phyloP scores from a whole-genome alignment of 2,113 vertebrate genomes.

The Spizaetus ornatus region DNA sequence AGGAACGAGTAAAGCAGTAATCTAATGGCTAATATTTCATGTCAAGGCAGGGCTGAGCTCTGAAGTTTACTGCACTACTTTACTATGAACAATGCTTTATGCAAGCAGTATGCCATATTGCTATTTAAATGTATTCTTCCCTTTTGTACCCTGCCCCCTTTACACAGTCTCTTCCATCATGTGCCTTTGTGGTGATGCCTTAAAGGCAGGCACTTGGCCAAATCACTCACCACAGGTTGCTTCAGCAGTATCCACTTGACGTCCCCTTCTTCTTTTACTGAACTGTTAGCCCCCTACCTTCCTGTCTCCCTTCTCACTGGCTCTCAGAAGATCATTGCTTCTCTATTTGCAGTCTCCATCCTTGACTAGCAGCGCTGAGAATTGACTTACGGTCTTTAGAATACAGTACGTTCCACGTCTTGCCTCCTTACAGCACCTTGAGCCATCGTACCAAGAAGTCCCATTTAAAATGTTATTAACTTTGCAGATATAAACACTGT shows the following conservation, averaged over 20 bases:
- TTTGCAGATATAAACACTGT: constrained; percentile 69
- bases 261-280: not conserved
- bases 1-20: constrained; percentile 33
- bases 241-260: not conserved
- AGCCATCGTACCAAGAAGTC: constrained; percentile 70
- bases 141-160: not conserved
- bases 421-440: constrained; percentile 40
- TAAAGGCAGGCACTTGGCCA: not conserved
- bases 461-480: constrained; percentile 76
- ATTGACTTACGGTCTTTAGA: constrained; percentile 64
- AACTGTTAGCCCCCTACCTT: not conserved
- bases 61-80: not conserved
- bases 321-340: constrained; percentile 57
- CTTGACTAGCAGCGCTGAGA: constrained; percentile 68
- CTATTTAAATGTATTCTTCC: not conserved
- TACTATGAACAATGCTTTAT: not conserved
- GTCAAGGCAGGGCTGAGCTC: not conserved
- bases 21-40: constrained; percentile 38
- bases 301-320: not conserved
- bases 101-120: not conserved
- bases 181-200: not conserved
- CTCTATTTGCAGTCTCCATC: constrained; percentile 60
- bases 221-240: not conserved
- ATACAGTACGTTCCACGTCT: constrained; percentile 56
- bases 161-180: not conserved